Conservation (phyloP, 2,888 invertebrate genomes). For the Ochropleura leucogaster region DNA sequence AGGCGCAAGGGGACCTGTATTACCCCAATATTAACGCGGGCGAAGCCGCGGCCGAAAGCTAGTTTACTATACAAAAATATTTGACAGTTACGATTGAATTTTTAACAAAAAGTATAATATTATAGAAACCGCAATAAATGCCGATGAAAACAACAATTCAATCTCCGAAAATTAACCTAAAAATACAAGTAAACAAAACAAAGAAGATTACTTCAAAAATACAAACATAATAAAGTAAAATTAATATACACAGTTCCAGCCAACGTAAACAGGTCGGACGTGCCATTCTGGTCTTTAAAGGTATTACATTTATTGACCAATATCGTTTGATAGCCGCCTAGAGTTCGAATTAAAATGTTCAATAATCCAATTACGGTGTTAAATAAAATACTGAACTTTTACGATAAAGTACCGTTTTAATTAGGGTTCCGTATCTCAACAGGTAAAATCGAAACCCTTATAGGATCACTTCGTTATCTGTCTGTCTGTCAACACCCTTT, state of each 20-base stretch:
- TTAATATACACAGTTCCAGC: conserved; percentile 47
- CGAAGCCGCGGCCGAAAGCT: too few relatives aligned
- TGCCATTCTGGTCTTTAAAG: conserved; percentile 53
- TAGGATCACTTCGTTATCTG: too few relatives aligned
- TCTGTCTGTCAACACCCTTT: too few relatives aligned
- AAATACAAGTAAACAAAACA: conserved; percentile 14
- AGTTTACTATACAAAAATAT: too few relatives aligned
- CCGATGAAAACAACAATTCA: conserved; percentile 17
- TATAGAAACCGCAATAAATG: not conserved
- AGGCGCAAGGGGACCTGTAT: too few relatives aligned
- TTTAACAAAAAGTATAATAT: not conserved
- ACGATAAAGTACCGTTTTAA: conserved; percentile 21
- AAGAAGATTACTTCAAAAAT: conserved; percentile 29
- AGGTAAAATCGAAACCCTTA: too few relatives aligned
- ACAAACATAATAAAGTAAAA: conserved; percentile 56
- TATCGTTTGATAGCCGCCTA: conserved; percentile 62
- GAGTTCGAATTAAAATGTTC: conserved; percentile 50
- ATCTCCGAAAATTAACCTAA: conserved; percentile 13
- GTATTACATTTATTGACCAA: conserved; percentile 69
- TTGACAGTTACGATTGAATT: not conserved
- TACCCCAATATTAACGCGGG: too few relatives aligned
- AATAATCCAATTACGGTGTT: conserved; percentile 50
- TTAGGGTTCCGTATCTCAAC: not conserved
- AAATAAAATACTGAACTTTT: conserved; percentile 47
- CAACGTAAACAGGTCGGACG: conserved; percentile 58